Base-by-base conservation (phyloP, 2,113 vertebrate genomes). In the Pampusana beccarii region DNA sequence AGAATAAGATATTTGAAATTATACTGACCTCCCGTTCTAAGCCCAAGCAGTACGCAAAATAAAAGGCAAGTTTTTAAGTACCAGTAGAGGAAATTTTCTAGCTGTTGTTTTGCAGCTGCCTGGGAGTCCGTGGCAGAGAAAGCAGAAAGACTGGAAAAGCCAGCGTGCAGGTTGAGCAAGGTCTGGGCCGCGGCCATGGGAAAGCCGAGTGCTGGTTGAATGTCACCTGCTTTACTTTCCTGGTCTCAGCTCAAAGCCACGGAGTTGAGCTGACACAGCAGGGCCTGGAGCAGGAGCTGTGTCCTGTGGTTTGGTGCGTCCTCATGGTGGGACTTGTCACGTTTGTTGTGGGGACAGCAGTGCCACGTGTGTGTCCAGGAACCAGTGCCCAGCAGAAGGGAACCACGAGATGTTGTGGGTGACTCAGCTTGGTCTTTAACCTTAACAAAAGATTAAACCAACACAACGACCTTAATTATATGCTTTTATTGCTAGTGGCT, bases 361-460 rank as follows among this genome's bases (percentile, higher is more conserved):
- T 16, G 46, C 34, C 12, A 18, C 0, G 0, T 11, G 46, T 3
- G 3, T 66, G 69, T 34, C 28, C 2, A 0, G 34, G 29, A 16
- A 38, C 20, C 28, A 18, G 44, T 16, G 25, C 17, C 36, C 38
- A 48, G 50, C 5, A 28, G 54, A 53, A 67, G 12, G 33, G 34
- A 77, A 19, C 40, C 28, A 16, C 20, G 5, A 29, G 50, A 9
- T 11, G 3, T 8, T 34, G 57, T 14, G 14, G 18, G 17, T 51
- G 46, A 26, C 4, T 62, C 24, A 6, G 40, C 72, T 64, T 71
- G 46, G 9, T 50, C 34, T 92, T 71, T 44, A 82, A n/a, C 40
- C 58, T 57, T 74, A 36, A 19, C 11, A 48, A 31, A 54, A 80
- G 24, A 28, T 12, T 56, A 61, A 93, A 61, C 16, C 51, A 79